Evolutionary conservation across 2,113 vertebrate genomes (phyloP), one percentile per base, ranked within the genome.

Genomic region (Crotalus horridus): DNA sequence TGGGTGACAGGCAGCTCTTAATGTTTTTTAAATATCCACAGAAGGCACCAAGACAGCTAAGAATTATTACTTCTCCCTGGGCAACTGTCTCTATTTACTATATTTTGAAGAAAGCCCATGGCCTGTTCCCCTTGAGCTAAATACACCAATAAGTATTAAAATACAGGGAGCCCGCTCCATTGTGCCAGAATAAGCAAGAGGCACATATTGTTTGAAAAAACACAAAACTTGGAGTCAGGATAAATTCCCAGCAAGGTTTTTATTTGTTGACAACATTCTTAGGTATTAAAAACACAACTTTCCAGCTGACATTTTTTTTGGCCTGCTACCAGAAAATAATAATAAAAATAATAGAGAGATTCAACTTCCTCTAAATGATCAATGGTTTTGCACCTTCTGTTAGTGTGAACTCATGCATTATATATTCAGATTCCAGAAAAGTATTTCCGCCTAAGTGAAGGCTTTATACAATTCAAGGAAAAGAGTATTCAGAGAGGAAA

Each of bases 221-320:
- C 29, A 85, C 8, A 51, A 55, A 81, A 33, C 29, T 74, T 91
- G 86, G 61, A 33, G 29, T n/a, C 85, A 56, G 59, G 88, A 12
- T 86, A 91, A 48, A 61, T 61, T 85, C 90, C 69, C 90, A 93
- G 46, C 87, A 91, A 89, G 90, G 21, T 61, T 91, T 91, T 59
- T 89, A 64, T 61, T 91, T 93, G 55, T 58, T 89, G 90, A 91
- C 93, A 91, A 89, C 46, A 89, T 59, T 86, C 87, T 55, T 33
- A 90, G 10, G 33, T 87, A 48, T 43, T 61, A 92, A 59, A 92
- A 89, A 10, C 88, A 56, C 23, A 61, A 17, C 24, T 4, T 53
- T 39, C 74, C 3, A 85, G 29, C 20, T 6, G 20, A 48, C n/a
- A 8, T 43, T 55, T 56, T 58, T 90, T 39, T 46, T 46, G 23